These are phyloP conservation scores for Drosophila simulans DNA, from an alignment of 1,140 invertebrate species.

Conservation along the genomic window DNA sequence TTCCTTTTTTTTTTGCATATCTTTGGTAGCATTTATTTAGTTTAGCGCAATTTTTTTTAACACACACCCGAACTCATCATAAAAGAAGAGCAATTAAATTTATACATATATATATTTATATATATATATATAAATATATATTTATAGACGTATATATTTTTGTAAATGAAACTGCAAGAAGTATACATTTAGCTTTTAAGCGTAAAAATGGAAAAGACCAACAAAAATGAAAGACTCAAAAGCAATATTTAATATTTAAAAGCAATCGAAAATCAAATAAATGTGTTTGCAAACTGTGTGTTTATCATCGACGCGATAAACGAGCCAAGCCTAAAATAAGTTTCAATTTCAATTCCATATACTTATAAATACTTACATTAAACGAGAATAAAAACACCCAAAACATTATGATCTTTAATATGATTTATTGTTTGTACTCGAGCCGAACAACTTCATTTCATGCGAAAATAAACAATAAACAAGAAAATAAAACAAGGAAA, in stretches of 20 bases:
- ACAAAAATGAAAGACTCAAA: slow-evolving; percentile 80
- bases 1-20: slow-evolving; percentile 58
- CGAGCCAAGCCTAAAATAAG: slow-evolving; percentile 44
- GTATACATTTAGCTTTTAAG: slow-evolving; percentile 45
- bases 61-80: slow-evolving; percentile 40
- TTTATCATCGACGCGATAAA: slow-evolving; percentile 19
- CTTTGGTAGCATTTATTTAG: slow-evolving; percentile 79
- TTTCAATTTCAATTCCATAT: slow-evolving; percentile 55
- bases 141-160: slow-evolving; percentile 45
- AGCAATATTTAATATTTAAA: slow-evolving; percentile 66
- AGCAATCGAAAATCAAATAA: slow-evolving; percentile 44
- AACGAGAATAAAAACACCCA: slow-evolving; percentile 38
- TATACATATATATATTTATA: slow-evolving; percentile 29
- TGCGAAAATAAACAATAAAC: slow-evolving; percentile 54
- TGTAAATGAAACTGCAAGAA: slow-evolving; percentile 34
- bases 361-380: slow-evolving; percentile 52
- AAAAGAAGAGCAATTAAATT: slow-evolving; percentile 49
- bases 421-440: slow-evolving; percentile 50
- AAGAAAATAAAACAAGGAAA: slow-evolving; percentile 36
- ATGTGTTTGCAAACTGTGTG: slow-evolving; percentile 43
- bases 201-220: slow-evolving; percentile 48
- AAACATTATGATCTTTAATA: slow-evolving; percentile 44
- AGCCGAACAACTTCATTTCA: slow-evolving; percentile 56
- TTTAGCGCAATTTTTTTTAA: slow-evolving; percentile 77
- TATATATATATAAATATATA: slow-evolving; percentile 34